These are phyloP conservation scores for Sebastes alutus DNA, from an alignment of 2,797 vertebrate species.

Conservation along the genomic window DNA sequence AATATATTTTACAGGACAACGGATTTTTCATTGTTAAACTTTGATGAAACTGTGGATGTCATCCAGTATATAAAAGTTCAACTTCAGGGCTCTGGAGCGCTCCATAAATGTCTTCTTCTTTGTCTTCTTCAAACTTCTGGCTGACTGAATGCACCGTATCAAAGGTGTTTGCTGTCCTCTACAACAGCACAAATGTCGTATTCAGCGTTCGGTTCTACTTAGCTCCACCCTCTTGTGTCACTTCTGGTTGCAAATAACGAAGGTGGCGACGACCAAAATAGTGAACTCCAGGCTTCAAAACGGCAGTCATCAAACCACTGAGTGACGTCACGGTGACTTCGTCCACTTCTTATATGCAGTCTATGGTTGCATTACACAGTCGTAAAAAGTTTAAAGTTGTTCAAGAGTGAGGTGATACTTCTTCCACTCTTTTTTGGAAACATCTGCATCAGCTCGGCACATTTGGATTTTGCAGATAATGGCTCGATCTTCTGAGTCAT, in stretches of 20 bases:
- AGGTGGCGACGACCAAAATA: too few relatives aligned
- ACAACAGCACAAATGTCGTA: too few relatives aligned
- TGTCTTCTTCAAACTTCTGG: background rate
- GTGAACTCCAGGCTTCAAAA: too few relatives aligned
- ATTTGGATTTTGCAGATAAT: background rate
- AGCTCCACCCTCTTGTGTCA: too few relatives aligned
- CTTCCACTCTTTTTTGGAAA: slow-evolving; percentile 8
- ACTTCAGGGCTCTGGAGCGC: background rate
- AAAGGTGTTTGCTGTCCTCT: background rate
- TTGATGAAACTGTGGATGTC: background rate
- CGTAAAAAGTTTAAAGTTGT: background rate
- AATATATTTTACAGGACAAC: background rate
- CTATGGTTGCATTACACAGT: too few relatives aligned
- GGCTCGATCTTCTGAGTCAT: slow-evolving; percentile 23
- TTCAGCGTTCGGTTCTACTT: too few relatives aligned
- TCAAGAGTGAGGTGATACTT: background rate
- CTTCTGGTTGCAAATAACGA: too few relatives aligned
- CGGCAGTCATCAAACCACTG: too few relatives aligned
- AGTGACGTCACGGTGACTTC: too few relatives aligned
- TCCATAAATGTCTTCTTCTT: background rate
- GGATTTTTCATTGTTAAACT: background rate
- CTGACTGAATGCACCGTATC: background rate
- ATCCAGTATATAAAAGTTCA: background rate
- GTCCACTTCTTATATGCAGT: too few relatives aligned
- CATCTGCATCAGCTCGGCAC: slow-evolving; percentile 7